Evolutionary conservation across 2,113 vertebrate species (phyloP).

Genomic region (Gorsachius goisagi): DNA sequence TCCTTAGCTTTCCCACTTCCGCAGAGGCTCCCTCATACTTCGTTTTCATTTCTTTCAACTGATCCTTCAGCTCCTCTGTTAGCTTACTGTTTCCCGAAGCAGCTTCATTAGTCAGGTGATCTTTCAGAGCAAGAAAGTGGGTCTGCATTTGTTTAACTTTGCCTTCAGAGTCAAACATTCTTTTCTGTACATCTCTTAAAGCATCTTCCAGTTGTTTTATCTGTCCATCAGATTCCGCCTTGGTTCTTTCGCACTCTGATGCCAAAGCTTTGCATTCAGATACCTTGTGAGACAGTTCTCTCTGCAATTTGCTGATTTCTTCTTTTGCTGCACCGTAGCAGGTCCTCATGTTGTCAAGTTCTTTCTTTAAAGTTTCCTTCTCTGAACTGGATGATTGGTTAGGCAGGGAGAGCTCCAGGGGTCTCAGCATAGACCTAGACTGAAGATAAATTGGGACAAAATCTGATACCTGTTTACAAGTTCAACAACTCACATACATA

Average conservation of each 20-base stretch:
- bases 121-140: conserved; percentile 93
- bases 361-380: conserved; percentile 76
- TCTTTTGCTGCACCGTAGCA: conserved; percentile 80
- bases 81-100: conserved; percentile 64
- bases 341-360: conserved; percentile 78
- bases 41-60: conserved; percentile 85
- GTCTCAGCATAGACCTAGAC: conserved; percentile 79
- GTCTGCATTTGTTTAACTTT: conserved; percentile 97
- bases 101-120: conserved; percentile 79
- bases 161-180: conserved; percentile 96
- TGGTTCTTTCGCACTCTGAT: conserved; percentile 78
- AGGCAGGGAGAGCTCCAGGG: conserved; percentile 77
- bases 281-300: conserved; percentile 81
- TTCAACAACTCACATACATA: fast-evolving
- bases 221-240: conserved; percentile 88
- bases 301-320: conserved; percentile 79
- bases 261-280: conserved; percentile 83
- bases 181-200: conserved; percentile 92
- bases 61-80: conserved; percentile 84
- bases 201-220: conserved; percentile 91
- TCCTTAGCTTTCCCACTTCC: conserved; percentile 89
- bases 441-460: conserved; percentile 38
- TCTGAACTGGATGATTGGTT: conserved; percentile 60
- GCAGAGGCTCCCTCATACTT: conserved; percentile 93
- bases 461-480: neutral